phyloP scores from a whole-genome alignment of 2,797 vertebrate species.

The Eulemur albifrons region DNA sequence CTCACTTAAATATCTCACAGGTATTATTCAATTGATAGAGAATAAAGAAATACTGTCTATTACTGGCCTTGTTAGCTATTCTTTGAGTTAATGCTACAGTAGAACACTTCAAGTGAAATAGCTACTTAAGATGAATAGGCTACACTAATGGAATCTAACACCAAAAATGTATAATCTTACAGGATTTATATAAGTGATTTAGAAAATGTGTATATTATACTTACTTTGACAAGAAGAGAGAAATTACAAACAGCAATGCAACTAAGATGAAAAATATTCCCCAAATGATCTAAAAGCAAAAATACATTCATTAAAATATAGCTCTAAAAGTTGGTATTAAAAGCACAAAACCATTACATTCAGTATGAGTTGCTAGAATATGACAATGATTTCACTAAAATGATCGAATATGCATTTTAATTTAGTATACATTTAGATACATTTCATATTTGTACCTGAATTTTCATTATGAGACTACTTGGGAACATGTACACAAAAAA shows the following conservation, averaged over 20 bases:
- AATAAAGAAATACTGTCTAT: neutral
- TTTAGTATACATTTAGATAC: neutral
- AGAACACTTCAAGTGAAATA: constrained; percentile 43
- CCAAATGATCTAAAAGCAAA: constrained; percentile 90
- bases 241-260: constrained; percentile 93
- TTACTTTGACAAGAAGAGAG: constrained; percentile 99
- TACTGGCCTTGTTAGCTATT: neutral
- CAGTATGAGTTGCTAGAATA: neutral
- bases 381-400: constrained; percentile 20
- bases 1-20: constrained; percentile 6
- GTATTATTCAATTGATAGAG: neutral
- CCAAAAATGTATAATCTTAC: neutral
- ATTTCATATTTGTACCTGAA: neutral
- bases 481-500: constrained; percentile 4
- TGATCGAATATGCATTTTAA: neutral
- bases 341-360: constrained; percentile 55
- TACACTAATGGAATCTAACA: neutral
- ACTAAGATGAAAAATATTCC: constrained; percentile 95
- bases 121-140: constrained; percentile 23
- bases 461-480: constrained; percentile 33
- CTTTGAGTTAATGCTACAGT: constrained; percentile 16
- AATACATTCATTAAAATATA: constrained; percentile 64
- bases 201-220: constrained; percentile 78
- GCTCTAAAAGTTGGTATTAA: constrained; percentile 36
- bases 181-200: constrained; percentile 21